These are phyloP conservation scores for Callospermophilus lateralis DNA, from an alignment of 2,113 vertebrate genomes.

Conservation along the genomic window DNA sequence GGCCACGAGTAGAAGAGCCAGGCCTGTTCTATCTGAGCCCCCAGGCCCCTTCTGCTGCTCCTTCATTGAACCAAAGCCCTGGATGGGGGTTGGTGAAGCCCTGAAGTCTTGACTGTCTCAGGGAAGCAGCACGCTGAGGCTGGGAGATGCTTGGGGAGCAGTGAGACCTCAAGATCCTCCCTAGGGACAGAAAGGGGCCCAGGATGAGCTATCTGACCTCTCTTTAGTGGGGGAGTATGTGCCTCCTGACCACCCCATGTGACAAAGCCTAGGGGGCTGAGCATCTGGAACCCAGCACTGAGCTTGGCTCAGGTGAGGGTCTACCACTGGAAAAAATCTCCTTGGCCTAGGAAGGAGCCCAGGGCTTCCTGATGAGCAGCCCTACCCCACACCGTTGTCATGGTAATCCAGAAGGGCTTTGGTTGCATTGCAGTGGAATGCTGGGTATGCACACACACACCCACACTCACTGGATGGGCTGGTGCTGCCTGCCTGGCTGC, in stretches of 20 bases:
- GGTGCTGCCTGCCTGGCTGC: background rate
- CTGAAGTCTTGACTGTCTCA: background rate
- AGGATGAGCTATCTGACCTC: background rate
- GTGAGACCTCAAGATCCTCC: background rate
- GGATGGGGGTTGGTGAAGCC: background rate
- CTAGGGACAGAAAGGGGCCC: background rate
- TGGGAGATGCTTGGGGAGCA: too few species aligned
- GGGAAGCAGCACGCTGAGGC: background rate
- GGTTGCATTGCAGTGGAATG: constrained; percentile 59
- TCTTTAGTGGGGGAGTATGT: background rate
- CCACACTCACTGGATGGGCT: background rate
- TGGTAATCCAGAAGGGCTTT: constrained; percentile 7
- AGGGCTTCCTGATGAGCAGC: background rate
- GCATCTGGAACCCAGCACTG: background rate
- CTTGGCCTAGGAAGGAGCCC: background rate
- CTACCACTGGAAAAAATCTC: background rate
- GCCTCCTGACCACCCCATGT: background rate
- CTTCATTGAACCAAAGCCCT: background rate
- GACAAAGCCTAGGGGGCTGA: background rate
- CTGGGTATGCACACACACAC: background rate
- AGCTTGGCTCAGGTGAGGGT: background rate
- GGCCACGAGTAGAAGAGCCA: background rate
- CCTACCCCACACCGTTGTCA: background rate
- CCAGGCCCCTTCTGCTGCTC: background rate
- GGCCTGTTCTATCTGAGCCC: background rate